Evolutionary conservation across 1,140 invertebrate genomes (phyloP), one percentile per base, ranked within the genome.

Genomic region (Hyphantria cunea): DNA sequence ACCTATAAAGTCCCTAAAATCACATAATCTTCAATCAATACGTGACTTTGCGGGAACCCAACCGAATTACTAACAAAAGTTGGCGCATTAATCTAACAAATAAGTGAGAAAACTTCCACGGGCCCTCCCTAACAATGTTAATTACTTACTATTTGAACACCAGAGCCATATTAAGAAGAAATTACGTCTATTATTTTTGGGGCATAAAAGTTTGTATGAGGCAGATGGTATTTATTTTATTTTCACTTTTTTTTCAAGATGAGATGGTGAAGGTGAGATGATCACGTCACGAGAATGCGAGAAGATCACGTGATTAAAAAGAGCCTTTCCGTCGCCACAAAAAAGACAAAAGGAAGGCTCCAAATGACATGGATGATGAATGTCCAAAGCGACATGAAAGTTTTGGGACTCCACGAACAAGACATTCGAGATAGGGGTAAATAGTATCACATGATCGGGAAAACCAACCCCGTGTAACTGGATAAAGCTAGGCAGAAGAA

Each of bases 121-220:
- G 25, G 3, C 8, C 33, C 32, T 32, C 32, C 14, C 12, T 58
- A 58, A 58, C 45, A 58, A 39, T 49, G 55, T 48, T 58, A 58
- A 58, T 58, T 58, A 56, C 53, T 56, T 56, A 58, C 55, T 58
- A 49, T 49, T 58, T 58, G 45, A 58, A 32, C 32, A 49, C 33
- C 44, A 13, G 13, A 8, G 3, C 6, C 14, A 45, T 49, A 49
- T 39, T 58, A 58, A 25, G 17, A 14, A 11, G 10, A 31, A 34
- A 56, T 47, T 56, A 47, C 25, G 31, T 6, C 12, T 56, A 45
- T 56, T 47, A 53, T 41, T 42, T 45, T 56, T 56, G 13, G 13
- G 17, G 34, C 34, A 37, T 5, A 25, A 11, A 37, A 37, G 34
- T 37, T 37, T 37, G 34, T 37, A 37, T 37, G 34, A 11, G 34